These are phyloP conservation scores for Coelopa pilipes DNA, from an alignment of 2,888 invertebrate species.

Conservation along the genomic window DNA sequence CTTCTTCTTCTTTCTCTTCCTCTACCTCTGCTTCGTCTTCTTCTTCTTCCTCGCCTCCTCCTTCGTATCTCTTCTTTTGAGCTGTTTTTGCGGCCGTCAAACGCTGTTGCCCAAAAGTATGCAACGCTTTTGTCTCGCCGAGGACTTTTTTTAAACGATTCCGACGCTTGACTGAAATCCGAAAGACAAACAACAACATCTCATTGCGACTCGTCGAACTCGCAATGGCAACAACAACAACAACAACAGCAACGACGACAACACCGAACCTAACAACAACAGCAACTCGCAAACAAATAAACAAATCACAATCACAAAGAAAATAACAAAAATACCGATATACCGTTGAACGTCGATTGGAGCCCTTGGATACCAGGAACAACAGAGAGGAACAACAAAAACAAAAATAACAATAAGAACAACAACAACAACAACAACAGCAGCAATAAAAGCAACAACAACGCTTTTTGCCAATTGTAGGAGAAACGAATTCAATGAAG, in stretches of 20 bases:
- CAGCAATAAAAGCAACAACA: conserved; percentile 8
- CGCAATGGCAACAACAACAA: background rate
- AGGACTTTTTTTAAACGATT: conserved; percentile 24
- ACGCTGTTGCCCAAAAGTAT: conserved; percentile 30
- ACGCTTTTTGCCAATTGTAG: background rate
- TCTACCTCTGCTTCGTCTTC: background rate
- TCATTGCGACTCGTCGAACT: background rate
- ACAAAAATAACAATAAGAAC: too few species aligned
- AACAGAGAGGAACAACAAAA: conserved; percentile 22
- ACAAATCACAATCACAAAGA: conserved; percentile 1
- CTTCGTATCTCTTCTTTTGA: background rate
- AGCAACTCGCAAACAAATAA: conserved; percentile 5
- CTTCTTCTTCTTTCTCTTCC: background rate
- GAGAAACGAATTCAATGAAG: background rate
- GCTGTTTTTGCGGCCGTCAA: background rate
- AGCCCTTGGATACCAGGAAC: conserved; percentile 39
- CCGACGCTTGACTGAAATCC: conserved; percentile 16
- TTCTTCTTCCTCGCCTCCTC: background rate
- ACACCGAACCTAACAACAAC: background rate
- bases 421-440: conserved; percentile 12
- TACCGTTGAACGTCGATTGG: background rate
- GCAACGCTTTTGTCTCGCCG: background rate
- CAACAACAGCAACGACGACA: conserved; percentile 13
- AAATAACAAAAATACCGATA: conserved; percentile 31
- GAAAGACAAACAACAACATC: conserved; percentile 6